A percentile compares a stretch with the other conserved stretches of the same genome.
phyloP scores from a whole-genome alignment of 2,888 invertebrate species.

The Ormia ochracea region DNA sequence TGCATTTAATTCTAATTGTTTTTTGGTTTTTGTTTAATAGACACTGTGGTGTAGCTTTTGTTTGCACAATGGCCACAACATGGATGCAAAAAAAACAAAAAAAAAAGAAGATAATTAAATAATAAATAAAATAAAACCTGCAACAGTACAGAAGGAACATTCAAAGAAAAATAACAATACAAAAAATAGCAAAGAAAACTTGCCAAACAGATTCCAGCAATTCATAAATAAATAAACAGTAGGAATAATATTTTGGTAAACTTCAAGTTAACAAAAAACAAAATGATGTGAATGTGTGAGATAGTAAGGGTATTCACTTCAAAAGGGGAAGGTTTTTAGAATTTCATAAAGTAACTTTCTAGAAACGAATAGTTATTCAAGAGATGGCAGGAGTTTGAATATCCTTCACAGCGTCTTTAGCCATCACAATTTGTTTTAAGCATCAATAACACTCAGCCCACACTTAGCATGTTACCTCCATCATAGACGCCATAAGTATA shows the following conservation, averaged over 20 bases:
- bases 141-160: background rate
- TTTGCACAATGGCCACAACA: background rate
- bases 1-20: constrained; percentile 60
- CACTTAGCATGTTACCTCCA: too few relatives aligned
- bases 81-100: background rate
- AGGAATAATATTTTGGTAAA: background rate
- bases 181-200: background rate
- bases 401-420: too few relatives aligned
- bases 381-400: too few relatives aligned
- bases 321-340: background rate
- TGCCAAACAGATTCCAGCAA: constrained; percentile 30
- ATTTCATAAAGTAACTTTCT: too few relatives aligned
- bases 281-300: background rate
- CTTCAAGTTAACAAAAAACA: background rate
- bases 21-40: constrained; percentile 44
- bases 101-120: too few relatives aligned
- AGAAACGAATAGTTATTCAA: too few relatives aligned
- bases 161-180: constrained; percentile 19
- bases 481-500: too few relatives aligned
- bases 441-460: too few relatives aligned
- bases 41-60: constrained; percentile 2
- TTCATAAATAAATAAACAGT: constrained; percentile 39
- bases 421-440: too few relatives aligned
- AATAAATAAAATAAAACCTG: too few relatives aligned
- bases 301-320: background rate